Percentiles rank a stretch among this genome's conserved stretches.
Evolutionary conservation across 2,113 vertebrate species (phyloP).

Genomic region (Scomber colias): DNA sequence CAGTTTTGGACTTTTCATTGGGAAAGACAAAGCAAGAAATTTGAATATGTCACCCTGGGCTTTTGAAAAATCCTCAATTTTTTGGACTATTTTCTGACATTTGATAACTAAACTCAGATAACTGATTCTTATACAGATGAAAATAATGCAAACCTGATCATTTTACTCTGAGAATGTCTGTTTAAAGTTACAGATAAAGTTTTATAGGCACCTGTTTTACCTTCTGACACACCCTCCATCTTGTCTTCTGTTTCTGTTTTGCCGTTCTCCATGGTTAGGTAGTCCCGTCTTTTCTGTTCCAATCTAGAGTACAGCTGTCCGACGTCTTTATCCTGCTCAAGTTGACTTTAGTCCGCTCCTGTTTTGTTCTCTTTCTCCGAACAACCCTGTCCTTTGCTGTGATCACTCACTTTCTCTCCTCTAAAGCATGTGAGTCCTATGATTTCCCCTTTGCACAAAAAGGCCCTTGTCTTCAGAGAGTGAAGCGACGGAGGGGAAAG

Average conservation of each 20-base stretch:
- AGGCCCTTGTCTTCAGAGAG: conserved; percentile 81
- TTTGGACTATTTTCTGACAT: too few relatives aligned
- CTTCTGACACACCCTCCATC: conserved; percentile 52
- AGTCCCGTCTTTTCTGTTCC: conserved; percentile 1
- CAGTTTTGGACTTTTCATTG: too few relatives aligned
- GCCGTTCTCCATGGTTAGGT: conserved; percentile 77
- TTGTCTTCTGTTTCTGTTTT: conserved; percentile 47
- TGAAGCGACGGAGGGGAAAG: conserved; percentile 60
- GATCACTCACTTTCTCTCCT: conserved; percentile 68
- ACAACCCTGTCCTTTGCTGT: conserved; percentile 31
- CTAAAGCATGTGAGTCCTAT: conserved; percentile 86
- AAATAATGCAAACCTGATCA: background rate
- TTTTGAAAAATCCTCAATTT: too few relatives aligned
- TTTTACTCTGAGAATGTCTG: background rate
- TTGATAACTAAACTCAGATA: too few relatives aligned
- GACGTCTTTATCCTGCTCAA: conserved; percentile 19
- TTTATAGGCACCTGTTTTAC: conserved; percentile 56
- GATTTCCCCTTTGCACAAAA: conserved; percentile 81
- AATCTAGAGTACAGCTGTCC: background rate
- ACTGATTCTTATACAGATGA: too few relatives aligned
- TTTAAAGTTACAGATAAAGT: background rate
- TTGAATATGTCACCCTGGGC: too few relatives aligned
- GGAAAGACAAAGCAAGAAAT: too few relatives aligned
- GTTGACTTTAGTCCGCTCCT: conserved; percentile 28
- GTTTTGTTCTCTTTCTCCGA: conserved; percentile 33